Conservation (phyloP, 2,113 vertebrate genomes). For the Bolborhynchus lineola region DNA sequence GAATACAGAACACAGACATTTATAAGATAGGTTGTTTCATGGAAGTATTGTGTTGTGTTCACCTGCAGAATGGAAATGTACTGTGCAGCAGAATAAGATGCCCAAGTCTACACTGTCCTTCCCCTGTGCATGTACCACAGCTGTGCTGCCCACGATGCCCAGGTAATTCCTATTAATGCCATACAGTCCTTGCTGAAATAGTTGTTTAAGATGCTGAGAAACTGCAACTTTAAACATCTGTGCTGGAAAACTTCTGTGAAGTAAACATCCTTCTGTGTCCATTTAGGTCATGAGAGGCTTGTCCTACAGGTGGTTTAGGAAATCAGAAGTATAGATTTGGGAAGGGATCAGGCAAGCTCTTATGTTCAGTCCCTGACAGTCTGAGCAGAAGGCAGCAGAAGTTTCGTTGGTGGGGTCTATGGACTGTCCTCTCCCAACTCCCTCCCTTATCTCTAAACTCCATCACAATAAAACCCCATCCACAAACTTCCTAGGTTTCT, state of each 20-base stretch:
- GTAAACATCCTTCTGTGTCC: not conserved
- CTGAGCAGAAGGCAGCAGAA: not conserved
- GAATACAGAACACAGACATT: not conserved
- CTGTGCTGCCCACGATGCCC: slow-evolving; percentile 82
- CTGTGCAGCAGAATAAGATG: slow-evolving; percentile 82
- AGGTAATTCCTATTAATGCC: slow-evolving; percentile 70
- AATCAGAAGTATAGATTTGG: not conserved
- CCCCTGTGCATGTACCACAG: slow-evolving; percentile 77
- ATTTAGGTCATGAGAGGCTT: slow-evolving; percentile 14
- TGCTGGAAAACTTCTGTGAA: slow-evolving; percentile 31
- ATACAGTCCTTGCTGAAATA: not conserved
- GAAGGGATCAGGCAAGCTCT: not conserved
- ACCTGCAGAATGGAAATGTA: slow-evolving; percentile 79
- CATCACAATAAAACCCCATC: not conserved
- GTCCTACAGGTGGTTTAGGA: slow-evolving; percentile 19
- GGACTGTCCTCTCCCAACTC: not conserved
- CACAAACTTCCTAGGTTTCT: not conserved
- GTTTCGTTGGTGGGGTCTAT: not conserved
- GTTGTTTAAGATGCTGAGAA: not conserved
- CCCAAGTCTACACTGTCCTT: slow-evolving; percentile 76
- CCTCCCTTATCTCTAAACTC: not conserved
- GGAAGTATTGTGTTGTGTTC: not conserved
- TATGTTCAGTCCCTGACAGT: not conserved
- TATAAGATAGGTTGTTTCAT: not conserved
- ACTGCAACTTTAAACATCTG: slow-evolving; percentile 4